Evolutionary conservation across 2,888 invertebrate genomes (phyloP), one percentile per base, ranked within the genome.

Genomic region (Axea sp.): DNA sequence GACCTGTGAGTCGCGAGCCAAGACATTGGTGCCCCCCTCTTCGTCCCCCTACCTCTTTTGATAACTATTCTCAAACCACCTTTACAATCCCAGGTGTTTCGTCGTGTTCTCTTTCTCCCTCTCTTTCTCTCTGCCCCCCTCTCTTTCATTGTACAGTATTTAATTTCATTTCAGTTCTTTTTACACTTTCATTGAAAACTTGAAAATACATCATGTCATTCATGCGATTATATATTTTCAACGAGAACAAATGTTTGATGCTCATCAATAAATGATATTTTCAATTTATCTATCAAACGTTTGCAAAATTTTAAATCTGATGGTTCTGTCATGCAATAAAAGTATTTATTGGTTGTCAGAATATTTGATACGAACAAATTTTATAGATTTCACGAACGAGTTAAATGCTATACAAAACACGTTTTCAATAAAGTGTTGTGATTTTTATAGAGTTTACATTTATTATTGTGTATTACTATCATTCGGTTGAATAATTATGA

Each of bases 11-110:
- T 84, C 75, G 78, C 81, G 80, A 84, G 85, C 85, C 84, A 85
- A 86, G 86, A 86, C 86, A 86, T 86, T 86, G 86, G 86, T 83
- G 82, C 83, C 84, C 82, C 79, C 80, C 77, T 59, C 45, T 45
- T 12, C 37, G 28, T 11, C 78, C 80, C 78, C 79, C 78, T 80
- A 80, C 78, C 19, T 78, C 79, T 81, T 77, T 78, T 76, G 76
- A 80, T 77, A 80, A 76, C 83, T 77, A 80, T 71, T 78, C 80
- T 76, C 76, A 62, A 64, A 67, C 73, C 62, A 49, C 49, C 37
- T 53, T 39, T 33, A 11, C 33, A 30, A 35, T 67, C 75, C 68
- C 53, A 65, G 53, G 45, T 65, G 45, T 31, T 53, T 45, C 31
- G 0, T 14, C 14, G 9, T 12, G 1, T 8, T 8, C 4, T 35